Percentiles rank a stretch among this genome's conserved stretches.
Evolutionary conservation across 2,113 vertebrate genomes (phyloP).

Genomic region (Channa maculata): DNA sequence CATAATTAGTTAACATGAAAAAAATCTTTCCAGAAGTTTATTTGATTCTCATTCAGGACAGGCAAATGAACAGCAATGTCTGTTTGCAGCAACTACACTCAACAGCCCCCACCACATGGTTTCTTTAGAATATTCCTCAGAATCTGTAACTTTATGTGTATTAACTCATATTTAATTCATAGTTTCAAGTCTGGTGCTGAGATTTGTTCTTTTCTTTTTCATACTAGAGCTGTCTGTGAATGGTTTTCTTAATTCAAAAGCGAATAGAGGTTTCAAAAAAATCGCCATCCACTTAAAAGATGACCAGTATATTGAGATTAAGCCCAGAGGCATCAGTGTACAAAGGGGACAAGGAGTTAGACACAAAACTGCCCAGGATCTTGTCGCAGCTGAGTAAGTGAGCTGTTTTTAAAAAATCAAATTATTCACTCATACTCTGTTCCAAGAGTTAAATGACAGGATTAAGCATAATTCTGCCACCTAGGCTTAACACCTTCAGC

Average conservation of each 20-base stretch:
- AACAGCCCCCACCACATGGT: too few relatives aligned
- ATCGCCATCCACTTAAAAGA: conserved; percentile 60
- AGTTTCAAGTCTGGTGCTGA: too few relatives aligned
- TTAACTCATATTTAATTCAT: too few relatives aligned
- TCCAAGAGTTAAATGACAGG: background rate
- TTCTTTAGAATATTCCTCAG: background rate
- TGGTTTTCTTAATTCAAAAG: conserved; percentile 58
- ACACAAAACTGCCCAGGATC: background rate
- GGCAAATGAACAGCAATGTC: too few relatives aligned
- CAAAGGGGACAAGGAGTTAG: background rate
- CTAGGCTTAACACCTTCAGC: background rate
- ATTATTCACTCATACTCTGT: too few relatives aligned
- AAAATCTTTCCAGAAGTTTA: too few relatives aligned
- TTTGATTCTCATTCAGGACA: too few relatives aligned
- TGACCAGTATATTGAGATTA: conserved; percentile 44
- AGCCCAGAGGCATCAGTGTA: conserved; percentile 12
- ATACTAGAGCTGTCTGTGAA: conserved; percentile 69
- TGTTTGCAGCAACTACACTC: too few relatives aligned
- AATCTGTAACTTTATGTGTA: background rate
- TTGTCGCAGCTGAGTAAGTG: conserved; percentile 37
- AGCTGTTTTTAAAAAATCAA: background rate
- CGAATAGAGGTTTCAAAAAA: conserved; percentile 58
- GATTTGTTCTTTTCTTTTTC: conserved; percentile 9
- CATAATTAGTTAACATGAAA: too few relatives aligned
- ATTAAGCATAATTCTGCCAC: background rate